phyloP scores from a whole-genome alignment of 2,888 invertebrate genomes.

The Xanthorhoe designata region DNA sequence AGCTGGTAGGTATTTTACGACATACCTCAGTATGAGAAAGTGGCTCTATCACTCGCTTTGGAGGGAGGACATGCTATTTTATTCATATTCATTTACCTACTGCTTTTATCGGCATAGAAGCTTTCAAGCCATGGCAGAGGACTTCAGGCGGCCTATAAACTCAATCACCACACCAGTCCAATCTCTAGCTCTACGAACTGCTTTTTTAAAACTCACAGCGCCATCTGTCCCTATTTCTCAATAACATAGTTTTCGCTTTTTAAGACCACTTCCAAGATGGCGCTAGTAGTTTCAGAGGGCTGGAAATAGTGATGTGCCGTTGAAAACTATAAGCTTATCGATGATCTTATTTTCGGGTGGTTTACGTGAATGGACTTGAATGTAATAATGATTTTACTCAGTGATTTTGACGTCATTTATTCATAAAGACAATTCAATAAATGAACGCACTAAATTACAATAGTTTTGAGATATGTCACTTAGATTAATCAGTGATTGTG shows the following conservation, averaged over 20 bases:
- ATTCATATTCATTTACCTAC: too few species aligned
- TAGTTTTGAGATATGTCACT: slow-evolving; percentile 84
- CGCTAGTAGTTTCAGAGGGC: not conserved
- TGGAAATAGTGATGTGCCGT: slow-evolving; percentile 9
- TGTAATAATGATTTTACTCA: not conserved
- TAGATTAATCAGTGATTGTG: slow-evolving; percentile 72
- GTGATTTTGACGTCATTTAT: slow-evolving; percentile 81
- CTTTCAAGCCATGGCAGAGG: too few species aligned
- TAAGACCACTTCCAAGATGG: slow-evolving; percentile 3
- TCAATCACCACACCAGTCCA: too few species aligned
- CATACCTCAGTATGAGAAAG: too few species aligned
- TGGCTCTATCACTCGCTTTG: too few species aligned
- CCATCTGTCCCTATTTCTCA: slow-evolving; percentile 3
- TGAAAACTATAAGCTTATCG: slow-evolving; percentile 1
- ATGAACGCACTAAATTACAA: slow-evolving; percentile 84
- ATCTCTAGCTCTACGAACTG: not conserved
- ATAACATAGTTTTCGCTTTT: slow-evolving; percentile 1
- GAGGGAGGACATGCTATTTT: too few species aligned
- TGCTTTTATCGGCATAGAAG: too few species aligned
- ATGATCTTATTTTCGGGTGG: slow-evolving; percentile 2
- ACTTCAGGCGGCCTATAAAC: too few species aligned
- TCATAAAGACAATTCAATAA: slow-evolving; percentile 85
- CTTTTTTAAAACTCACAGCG: not conserved
- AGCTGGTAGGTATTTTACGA: too few species aligned
- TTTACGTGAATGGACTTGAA: not conserved